A percentile compares a stretch with the other conserved stretches of the same genome.
phyloP scores from a whole-genome alignment of 2,888 invertebrate species.

The Campoplex nolae region DNA sequence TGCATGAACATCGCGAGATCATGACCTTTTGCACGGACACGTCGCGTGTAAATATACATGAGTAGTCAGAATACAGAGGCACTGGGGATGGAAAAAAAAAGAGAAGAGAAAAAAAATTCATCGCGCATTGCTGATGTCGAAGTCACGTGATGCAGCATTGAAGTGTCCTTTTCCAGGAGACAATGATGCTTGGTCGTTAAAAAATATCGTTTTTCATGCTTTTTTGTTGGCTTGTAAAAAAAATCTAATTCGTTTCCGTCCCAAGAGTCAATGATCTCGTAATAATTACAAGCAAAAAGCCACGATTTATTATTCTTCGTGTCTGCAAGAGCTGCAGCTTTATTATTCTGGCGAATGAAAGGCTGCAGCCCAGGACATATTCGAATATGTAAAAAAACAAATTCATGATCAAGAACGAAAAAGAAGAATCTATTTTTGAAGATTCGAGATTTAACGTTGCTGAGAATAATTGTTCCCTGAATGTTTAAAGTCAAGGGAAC shows the following conservation, averaged over 20 bases:
- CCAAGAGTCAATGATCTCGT: neutral
- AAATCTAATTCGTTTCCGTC: neutral
- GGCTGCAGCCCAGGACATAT: neutral
- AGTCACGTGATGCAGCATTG: neutral
- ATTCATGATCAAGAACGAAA: neutral
- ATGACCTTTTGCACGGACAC: conserved; percentile 14
- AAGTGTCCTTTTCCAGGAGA: neutral
- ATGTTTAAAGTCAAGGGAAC: neutral
- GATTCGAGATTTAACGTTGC: neutral
- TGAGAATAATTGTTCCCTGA: neutral
- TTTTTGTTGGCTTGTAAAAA: neutral
- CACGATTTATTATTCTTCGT: neutral
- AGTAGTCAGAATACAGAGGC: neutral
- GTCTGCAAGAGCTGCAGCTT: neutral
- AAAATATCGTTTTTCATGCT: neutral
- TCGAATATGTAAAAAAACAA: neutral
- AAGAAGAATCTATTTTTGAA: neutral
- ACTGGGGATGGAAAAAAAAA: neutral
- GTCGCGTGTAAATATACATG: neutral
- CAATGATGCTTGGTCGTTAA: neutral
- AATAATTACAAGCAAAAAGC: neutral
- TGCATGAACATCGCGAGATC: conserved; percentile 39
- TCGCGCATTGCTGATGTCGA: neutral
- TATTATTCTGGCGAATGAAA: neutral
- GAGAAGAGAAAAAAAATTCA: conserved; percentile 4